Evolutionary conservation across 1,140 invertebrate species (phyloP).

Genomic region (Magallana ariakensis): DNA sequence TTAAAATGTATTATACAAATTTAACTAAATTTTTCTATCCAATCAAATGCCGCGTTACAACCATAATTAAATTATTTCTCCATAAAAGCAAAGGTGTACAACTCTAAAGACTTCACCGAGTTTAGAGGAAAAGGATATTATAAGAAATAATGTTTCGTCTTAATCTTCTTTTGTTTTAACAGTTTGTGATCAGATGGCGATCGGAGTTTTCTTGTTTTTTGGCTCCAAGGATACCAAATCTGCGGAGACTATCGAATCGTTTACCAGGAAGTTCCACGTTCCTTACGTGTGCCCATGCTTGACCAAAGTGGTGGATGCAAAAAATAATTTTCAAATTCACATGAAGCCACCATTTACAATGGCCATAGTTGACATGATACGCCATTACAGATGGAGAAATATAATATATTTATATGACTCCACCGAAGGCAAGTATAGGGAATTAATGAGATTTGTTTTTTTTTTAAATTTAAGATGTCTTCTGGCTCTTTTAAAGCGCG

Average conservation of each 20-base stretch:
- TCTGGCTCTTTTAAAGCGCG: too few relatives aligned
- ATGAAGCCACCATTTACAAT: constrained; percentile 96
- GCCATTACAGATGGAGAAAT: constrained; percentile 93
- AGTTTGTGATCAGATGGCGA: constrained; percentile 96
- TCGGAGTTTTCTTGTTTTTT: constrained; percentile 93
- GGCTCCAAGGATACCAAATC: constrained; percentile 94
- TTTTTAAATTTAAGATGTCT: neutral
- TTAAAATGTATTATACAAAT: too few relatives aligned
- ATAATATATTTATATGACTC: constrained; percentile 97
- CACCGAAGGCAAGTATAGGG: constrained; percentile 90
- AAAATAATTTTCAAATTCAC: constrained; percentile 63
- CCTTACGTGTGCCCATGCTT: constrained; percentile 87
- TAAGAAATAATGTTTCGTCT: too few relatives aligned
- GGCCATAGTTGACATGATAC: constrained; percentile 94
- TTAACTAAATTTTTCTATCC: too few relatives aligned
- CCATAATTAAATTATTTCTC: too few relatives aligned
- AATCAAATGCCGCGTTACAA: too few relatives aligned
- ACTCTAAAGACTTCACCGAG: too few relatives aligned
- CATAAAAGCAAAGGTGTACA: too few relatives aligned
- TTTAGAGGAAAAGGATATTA: too few relatives aligned
- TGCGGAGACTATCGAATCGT: constrained; percentile 95
- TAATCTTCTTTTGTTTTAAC: constrained; percentile 60
- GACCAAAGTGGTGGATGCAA: constrained; percentile 19
- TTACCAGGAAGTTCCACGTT: constrained; percentile 97
- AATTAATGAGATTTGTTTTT: neutral